Conservation (phyloP, 2,113 vertebrate genomes). For the Falcunculus frontatus region DNA sequence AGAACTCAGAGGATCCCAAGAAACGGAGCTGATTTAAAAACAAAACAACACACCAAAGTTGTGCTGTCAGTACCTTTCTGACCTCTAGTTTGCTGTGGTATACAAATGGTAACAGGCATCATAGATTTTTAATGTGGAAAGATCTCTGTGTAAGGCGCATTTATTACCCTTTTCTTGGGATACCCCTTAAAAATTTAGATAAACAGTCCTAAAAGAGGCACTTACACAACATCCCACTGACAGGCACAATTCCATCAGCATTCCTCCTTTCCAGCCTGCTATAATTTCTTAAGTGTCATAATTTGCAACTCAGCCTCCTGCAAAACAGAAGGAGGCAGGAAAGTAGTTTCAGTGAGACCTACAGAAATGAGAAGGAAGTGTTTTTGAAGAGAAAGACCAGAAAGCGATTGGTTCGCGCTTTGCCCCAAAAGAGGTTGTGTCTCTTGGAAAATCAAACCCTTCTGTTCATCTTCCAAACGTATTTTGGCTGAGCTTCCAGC, state of each 20-base stretch:
- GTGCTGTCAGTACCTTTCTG: not conserved
- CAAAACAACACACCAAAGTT: not conserved
- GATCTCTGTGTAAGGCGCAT: not conserved
- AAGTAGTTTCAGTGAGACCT: not conserved
- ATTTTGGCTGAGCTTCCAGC: not conserved
- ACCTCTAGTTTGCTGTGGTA: not conserved
- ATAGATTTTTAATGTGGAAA: not conserved
- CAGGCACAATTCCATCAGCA: not conserved
- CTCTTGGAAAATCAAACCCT: not conserved
- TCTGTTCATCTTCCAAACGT: not conserved
- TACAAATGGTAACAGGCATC: not conserved
- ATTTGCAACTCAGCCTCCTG: not conserved
- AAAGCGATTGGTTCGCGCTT: not conserved
- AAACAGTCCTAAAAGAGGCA: not conserved
- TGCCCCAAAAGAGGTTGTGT: not conserved
- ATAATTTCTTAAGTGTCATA: not conserved
- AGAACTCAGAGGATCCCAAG: not conserved
- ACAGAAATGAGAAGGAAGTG: not conserved
- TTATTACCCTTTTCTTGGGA: not conserved
- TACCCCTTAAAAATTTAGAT: not conserved
- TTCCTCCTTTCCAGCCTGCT: not conserved
- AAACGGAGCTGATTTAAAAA: not conserved
- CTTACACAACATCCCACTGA: not conserved
- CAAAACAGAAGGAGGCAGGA: not conserved
- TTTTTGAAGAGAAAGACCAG: not conserved